Evolutionary conservation across 1,140 invertebrate species (phyloP).

Genomic region (Diachasmimorpha longicaudata): DNA sequence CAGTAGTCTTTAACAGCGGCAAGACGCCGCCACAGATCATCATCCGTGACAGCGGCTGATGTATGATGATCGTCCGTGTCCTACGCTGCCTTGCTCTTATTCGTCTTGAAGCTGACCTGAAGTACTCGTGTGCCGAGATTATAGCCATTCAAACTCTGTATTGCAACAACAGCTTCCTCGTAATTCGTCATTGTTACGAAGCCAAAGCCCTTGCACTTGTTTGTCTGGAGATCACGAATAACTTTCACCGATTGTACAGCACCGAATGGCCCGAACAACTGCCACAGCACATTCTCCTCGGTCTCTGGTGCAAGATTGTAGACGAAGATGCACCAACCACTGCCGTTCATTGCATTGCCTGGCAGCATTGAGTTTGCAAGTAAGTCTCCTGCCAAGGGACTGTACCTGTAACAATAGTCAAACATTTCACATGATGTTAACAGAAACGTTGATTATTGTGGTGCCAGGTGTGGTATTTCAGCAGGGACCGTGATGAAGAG

Average conservation of each 20-base stretch:
- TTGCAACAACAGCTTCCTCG: constrained; percentile 96
- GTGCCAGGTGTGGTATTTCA: neutral
- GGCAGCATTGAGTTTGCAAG: constrained; percentile 87
- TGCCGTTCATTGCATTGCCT: constrained; percentile 80
- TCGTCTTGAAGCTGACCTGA: constrained; percentile 98
- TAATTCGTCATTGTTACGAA: constrained; percentile 99
- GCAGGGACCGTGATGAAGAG: too few species aligned
- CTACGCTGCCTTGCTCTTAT: constrained; percentile 90
- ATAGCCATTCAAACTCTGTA: constrained; percentile 97
- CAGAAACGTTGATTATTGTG: neutral
- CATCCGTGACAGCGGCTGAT: constrained; percentile 27
- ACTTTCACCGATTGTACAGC: constrained; percentile 98
- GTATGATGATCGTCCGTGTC: constrained; percentile 42
- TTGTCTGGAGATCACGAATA: constrained; percentile 95
- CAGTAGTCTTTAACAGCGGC: constrained; percentile 10
- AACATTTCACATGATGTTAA: neutral
- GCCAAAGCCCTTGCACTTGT: constrained; percentile 99
- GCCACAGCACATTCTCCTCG: constrained; percentile 98
- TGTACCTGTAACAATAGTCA: constrained; percentile 75
- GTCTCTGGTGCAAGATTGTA: constrained; percentile 98
- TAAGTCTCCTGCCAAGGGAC: constrained; percentile 90
- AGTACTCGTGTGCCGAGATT: constrained; percentile 96
- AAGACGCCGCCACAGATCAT: constrained; percentile 14
- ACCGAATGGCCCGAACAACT: constrained; percentile 98
- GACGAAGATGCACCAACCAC: constrained; percentile 98